Base-by-base conservation (phyloP, 2,888 invertebrate species). In the Seira sanloemensis region DNA sequence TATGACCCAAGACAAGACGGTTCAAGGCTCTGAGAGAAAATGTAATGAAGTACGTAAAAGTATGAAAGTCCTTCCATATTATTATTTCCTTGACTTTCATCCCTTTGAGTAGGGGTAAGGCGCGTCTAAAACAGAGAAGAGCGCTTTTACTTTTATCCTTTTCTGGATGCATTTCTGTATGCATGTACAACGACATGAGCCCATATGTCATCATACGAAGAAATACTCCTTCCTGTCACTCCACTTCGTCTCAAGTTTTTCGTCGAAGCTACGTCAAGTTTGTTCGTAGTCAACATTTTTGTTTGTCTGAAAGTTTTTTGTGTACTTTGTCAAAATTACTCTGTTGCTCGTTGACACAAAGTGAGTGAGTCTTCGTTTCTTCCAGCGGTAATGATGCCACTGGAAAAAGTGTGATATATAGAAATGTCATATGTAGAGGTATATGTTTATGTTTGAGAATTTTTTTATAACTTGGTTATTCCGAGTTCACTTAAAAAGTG, bases 271-370 rank as follows among this genome's bases (percentile, higher is more conserved):
- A 16, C 58, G 26, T 68, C n/a, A n/a, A 68, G 37, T 54, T 54
- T 24, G 65, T 25, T 68, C 62, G 62, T 74, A 58, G 80, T 74
- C 79, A 74, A 37, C 80, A 80, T 74, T 80, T n/a, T n/a, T 62
- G 58, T 74, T 80, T 74, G 46, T 54, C 26, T 66, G 67, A 79
- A 79, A 79, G 26, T 73, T 79, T 79, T 68, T 68, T 80, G 80
- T 80, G 74, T 80, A 80, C 80, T 80, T 74, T 80, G 74, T 80
- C 80, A 74, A 80, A 80, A 74, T 80, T 80, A 80, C 74, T 80
- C 74, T 80, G 74, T 80, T 80, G 80, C 80, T 80, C 46, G 37
- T 74, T 58, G 1, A 26, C 67, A 19, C 24, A 58, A n/a, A 25
- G 25, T 74, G 74, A 74, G 26, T 65, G 74, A 74, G n/a, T n/a